Conservation (phyloP, 2,888 invertebrate genomes). For the Sphaeridia pumilis region DNA sequence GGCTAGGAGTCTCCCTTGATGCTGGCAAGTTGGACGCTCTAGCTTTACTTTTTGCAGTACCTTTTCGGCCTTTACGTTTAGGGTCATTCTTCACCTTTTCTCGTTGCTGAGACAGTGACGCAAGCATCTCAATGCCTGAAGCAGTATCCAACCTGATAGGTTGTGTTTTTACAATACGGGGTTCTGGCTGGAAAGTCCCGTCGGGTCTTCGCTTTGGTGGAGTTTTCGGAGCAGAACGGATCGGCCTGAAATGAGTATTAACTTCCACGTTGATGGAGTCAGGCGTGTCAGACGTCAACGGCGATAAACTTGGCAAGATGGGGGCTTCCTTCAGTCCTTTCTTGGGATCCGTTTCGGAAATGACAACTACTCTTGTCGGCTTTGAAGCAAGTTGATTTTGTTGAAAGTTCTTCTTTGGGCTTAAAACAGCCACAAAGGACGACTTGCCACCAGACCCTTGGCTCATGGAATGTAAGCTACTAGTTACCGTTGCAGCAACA, state of each 20-base stretch:
- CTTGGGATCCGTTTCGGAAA: background rate
- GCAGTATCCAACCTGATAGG: slow-evolving; percentile 17
- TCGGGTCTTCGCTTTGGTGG: slow-evolving; percentile 28
- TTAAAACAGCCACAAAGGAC: too few species aligned
- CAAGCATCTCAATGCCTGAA: background rate
- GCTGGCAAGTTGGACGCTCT: background rate
- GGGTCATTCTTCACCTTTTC: background rate
- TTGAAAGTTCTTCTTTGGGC: too few species aligned
- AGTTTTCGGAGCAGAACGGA: slow-evolving; percentile 30
- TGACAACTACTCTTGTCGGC: too few species aligned
- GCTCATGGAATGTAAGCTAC: too few species aligned
- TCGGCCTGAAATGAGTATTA: slow-evolving; percentile 31
- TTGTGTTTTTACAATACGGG: slow-evolving; percentile 20
- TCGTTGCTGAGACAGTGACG: slow-evolving; percentile 2
- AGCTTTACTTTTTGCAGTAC: background rate
- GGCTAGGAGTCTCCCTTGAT: background rate
- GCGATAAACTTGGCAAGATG: background rate
- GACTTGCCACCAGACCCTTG: too few species aligned
- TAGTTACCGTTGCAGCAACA: too few species aligned
- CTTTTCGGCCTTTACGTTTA: background rate
- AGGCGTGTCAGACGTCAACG: slow-evolving; percentile 17
- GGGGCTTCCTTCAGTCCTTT: too few species aligned
- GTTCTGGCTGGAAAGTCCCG: slow-evolving; percentile 29
- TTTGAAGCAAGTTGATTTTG: too few species aligned
- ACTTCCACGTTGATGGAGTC: slow-evolving; percentile 30